Percentiles rank a stretch among this genome's conserved stretches.
These are phyloP conservation scores for Archocentrus centrarchus DNA, from an alignment of 2,113 vertebrate species.

Conservation along the genomic window DNA sequence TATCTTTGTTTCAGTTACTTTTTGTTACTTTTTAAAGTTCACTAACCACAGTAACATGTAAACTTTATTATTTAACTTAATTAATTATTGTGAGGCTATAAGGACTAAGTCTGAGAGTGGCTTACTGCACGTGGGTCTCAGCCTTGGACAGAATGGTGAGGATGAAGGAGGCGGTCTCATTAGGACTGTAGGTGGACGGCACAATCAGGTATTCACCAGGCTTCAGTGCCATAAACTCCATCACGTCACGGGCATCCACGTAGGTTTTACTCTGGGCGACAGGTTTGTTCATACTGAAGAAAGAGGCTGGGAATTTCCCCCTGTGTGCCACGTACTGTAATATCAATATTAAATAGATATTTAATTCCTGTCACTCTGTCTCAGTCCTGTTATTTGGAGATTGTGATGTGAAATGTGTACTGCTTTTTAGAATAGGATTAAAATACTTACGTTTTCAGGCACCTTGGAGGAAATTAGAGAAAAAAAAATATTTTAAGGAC, in stretches of 20 bases:
- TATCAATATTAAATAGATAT: background rate
- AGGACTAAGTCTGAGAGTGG: too few species aligned
- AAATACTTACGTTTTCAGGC: slow-evolving; percentile 67
- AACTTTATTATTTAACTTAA: background rate
- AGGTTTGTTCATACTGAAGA: slow-evolving; percentile 50
- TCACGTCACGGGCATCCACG: slow-evolving; percentile 66
- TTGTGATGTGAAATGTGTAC: background rate
- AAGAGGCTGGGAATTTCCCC: slow-evolving; percentile 68
- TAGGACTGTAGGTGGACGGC: slow-evolving; percentile 56
- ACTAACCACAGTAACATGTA: background rate
- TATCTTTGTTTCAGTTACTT: background rate
- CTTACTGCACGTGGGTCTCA: slow-evolving; percentile 61
- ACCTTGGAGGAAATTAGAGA: slow-evolving; percentile 53
- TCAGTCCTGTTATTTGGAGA: background rate
- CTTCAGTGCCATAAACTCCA: slow-evolving; percentile 57
- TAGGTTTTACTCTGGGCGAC: slow-evolving; percentile 37
- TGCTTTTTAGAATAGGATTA: background rate
- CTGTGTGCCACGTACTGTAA: slow-evolving; percentile 34
- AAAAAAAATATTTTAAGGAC: background rate
- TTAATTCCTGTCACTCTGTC: background rate
- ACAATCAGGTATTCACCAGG: slow-evolving; percentile 78
- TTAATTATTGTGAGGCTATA: too few species aligned
- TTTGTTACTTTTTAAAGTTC: background rate
- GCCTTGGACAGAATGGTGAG: slow-evolving; percentile 71
- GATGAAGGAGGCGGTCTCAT: slow-evolving; percentile 72